phyloP scores from a whole-genome alignment of 2,888 invertebrate species.

The Macaria liturata region DNA sequence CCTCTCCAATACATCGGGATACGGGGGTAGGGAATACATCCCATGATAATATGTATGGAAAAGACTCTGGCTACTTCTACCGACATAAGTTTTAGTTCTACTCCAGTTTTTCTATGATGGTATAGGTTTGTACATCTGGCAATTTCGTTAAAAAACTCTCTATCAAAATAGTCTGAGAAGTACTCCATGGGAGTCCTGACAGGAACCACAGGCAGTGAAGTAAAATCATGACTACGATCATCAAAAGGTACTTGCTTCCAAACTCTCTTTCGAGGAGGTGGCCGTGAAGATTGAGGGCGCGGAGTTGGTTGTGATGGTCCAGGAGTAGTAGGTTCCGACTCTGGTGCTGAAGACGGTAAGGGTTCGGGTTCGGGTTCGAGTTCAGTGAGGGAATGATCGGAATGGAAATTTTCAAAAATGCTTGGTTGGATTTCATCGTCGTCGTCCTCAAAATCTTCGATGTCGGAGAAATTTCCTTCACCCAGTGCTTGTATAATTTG shows the following conservation, averaged over 20 bases:
- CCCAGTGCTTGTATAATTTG: neutral
- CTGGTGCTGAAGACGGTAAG: neutral
- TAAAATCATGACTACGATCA: neutral
- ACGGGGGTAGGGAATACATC: slow-evolving; percentile 1
- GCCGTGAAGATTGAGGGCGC: neutral
- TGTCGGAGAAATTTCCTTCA: neutral
- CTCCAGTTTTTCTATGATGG: neutral
- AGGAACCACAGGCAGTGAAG: neutral
- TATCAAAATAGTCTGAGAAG: neutral
- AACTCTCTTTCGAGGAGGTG: neutral
- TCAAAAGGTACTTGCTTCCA: neutral
- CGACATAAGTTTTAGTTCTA: neutral
- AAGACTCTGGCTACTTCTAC: neutral
- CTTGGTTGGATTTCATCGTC: neutral
- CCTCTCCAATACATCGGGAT: neutral
- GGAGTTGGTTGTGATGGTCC: neutral
- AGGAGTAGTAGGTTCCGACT: neutral
- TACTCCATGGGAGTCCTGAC: neutral
- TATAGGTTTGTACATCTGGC: neutral
- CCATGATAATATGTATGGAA: slow-evolving; percentile 1
- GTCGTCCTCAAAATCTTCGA: neutral
- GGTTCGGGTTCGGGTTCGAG: too few species aligned
- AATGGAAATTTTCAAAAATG: neutral
- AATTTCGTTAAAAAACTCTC: neutral
- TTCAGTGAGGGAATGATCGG: too few species aligned